These are phyloP conservation scores for Caerostris extrusa DNA, from an alignment of 1,140 invertebrate genomes.

Conservation along the genomic window DNA sequence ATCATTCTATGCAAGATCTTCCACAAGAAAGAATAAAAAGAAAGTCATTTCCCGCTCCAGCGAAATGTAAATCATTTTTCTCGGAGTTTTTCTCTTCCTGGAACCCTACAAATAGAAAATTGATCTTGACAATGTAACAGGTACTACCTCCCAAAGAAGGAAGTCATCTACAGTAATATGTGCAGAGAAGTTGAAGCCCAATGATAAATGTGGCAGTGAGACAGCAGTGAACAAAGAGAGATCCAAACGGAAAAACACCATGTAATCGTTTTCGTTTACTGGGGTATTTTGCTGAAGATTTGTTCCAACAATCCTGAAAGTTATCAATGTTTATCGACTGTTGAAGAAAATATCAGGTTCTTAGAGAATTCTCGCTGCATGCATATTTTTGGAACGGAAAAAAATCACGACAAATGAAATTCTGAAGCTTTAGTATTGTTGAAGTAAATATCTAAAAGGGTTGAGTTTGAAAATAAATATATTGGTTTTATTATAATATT, in stretches of 20 bases:
- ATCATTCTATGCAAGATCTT: neutral
- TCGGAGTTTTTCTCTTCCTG: neutral
- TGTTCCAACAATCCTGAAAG: no score
- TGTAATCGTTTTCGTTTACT: neutral
- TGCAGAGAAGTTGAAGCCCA: neutral
- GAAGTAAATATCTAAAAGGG: no score
- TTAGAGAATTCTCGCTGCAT: no score
- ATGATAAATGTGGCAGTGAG: neutral
- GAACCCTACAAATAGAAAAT: neutral
- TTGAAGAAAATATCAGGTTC: no score
- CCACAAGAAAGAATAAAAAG: neutral
- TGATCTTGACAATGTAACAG: neutral
- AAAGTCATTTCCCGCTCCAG: neutral
- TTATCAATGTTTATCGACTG: no score
- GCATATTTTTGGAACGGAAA: no score
- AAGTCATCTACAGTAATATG: neutral
- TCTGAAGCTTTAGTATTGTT: no score
- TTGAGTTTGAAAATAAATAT: no score
- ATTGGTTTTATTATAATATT: no score
- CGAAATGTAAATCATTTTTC: conserved; percentile 21
- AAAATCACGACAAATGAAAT: no score
- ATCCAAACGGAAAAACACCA: neutral
- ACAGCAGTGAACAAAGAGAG: neutral
- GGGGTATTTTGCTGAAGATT: neutral
- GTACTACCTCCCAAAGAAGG: neutral